phyloP scores from a whole-genome alignment of 2,888 invertebrate genomes.

The Steromphala cineraria region DNA sequence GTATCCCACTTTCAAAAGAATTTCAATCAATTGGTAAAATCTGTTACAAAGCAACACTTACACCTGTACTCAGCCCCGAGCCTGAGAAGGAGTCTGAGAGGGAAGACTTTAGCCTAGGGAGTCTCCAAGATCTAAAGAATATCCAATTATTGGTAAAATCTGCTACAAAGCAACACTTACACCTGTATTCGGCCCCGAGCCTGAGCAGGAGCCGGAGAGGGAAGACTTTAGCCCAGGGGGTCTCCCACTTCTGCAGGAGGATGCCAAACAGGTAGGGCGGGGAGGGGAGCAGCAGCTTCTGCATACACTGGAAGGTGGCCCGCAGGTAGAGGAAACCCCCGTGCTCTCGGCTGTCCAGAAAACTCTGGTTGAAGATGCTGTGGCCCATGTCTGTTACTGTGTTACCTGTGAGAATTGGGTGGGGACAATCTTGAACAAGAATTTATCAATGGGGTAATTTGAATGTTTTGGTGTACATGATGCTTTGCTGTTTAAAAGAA shows the following conservation, averaged over 20 bases:
- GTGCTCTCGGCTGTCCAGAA: slow-evolving; percentile 70
- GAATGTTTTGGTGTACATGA: no score
- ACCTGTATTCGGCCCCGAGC: slow-evolving; percentile 89
- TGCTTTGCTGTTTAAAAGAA: no score
- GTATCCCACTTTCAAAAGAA: slow-evolving; percentile 88
- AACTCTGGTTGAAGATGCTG: slow-evolving; percentile 79
- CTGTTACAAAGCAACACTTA: no score
- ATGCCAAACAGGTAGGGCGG: slow-evolving; percentile 88
- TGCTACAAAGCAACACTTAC: slow-evolving; percentile 64
- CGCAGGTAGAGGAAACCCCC: slow-evolving; percentile 89
- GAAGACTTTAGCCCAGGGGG: slow-evolving; percentile 89
- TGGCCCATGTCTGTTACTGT: slow-evolving; percentile 84
- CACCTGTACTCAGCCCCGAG: slow-evolving; percentile 89
- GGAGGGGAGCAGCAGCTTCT: slow-evolving; percentile 84
- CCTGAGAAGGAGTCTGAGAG: slow-evolving; percentile 83
- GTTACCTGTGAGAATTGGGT: slow-evolving; percentile 79
- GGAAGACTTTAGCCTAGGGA: no score
- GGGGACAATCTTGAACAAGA: no score
- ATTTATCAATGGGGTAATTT: no score
- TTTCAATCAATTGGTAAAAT: no score
- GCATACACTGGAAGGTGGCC: slow-evolving; percentile 87
- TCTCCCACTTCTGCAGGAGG: slow-evolving; percentile 87
- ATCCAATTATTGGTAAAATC: no score
- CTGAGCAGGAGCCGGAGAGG: slow-evolving; percentile 83
- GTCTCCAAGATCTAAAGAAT: no score